Evolutionary conservation across 2,888 invertebrate genomes (phyloP).

Genomic region (Onchidella celtica): DNA sequence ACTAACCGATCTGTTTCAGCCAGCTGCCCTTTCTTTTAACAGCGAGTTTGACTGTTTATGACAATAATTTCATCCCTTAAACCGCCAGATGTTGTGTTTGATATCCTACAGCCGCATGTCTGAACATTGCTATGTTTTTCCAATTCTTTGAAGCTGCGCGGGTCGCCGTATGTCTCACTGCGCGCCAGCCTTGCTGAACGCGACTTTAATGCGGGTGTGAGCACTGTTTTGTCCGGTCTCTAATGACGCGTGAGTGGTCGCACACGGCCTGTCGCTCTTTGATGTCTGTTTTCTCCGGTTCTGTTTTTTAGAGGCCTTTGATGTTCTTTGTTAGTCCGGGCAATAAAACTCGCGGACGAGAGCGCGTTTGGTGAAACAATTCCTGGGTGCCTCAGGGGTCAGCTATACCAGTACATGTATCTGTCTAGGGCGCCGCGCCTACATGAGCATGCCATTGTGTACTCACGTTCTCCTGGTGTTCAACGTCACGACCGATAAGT

Average conservation of each 20-base stretch:
- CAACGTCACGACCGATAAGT: no score
- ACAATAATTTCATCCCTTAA: neutral
- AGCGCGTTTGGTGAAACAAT: no score
- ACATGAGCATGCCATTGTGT: no score
- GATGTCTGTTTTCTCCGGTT: neutral
- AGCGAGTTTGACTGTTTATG: neutral
- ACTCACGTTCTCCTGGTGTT: no score
- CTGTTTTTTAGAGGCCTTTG: neutral
- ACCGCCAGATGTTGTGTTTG: neutral
- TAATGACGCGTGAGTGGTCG: neutral
- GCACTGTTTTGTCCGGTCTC: neutral
- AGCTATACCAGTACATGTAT: no score
- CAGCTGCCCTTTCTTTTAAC: neutral
- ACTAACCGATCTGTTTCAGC: no score
- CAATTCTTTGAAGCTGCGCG: neutral
- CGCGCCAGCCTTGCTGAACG: neutral
- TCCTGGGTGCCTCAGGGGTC: no score
- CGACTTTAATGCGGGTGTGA: neutral
- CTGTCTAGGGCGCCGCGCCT: no score
- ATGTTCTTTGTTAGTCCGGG: neutral
- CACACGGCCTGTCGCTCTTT: neutral
- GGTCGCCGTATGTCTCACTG: neutral
- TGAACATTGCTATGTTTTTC: neutral
- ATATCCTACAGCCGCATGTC: neutral
- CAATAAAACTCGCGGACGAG: no score